Evolutionary conservation across 2,797 vertebrate genomes (phyloP), one percentile per base, ranked within the genome.

Genomic region (Mormyrus proboscirostris): DNA sequence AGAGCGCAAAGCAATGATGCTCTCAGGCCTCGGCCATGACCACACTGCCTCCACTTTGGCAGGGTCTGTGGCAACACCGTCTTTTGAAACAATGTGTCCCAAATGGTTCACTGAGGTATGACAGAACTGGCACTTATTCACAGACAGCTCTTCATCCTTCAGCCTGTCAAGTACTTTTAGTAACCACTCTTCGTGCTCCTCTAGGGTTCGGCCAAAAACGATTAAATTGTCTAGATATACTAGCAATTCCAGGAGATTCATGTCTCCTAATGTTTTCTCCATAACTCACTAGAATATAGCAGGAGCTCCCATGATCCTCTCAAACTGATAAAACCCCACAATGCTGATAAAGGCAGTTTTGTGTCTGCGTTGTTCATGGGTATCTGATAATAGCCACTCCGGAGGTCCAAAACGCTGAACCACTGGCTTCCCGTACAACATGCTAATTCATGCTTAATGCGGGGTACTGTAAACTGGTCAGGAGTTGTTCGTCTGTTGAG

Each of bases 101-200:
- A 85, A 2, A 14, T 86, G 86, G n/a, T 87, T 87, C 53, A 86
- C 79, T 8, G 55, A 86, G 12, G 82, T 62, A 10, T 14, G 22
- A 38, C 82, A 86, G 41, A 86, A 89, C 55, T 89, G 82, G 4
- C 82, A 89, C 38, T 89, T 89, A 53, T 89, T 82, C 51, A 83
- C 7, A 10, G 88, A 83, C 16, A 84, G 55, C n/a, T 84, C 88
- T 25, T 89, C 88, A 29, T 83, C 73, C 44, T 59, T 44, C 14
- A 84, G 29, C 22, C 87, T 33, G 38, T 89, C 88, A 22, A 89
- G 51, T 2, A 89, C 88, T 7, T 89, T 89, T 5, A 89, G 10
- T 4, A 89, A 25, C 16, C 51, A 2, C 16, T 88, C 55, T 41
- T 88, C 86, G 19, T 88, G 86, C 22, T 88, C 55, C 10, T 62